Conservation (phyloP, 2,113 vertebrate species). For the Clinocottus analis region DNA sequence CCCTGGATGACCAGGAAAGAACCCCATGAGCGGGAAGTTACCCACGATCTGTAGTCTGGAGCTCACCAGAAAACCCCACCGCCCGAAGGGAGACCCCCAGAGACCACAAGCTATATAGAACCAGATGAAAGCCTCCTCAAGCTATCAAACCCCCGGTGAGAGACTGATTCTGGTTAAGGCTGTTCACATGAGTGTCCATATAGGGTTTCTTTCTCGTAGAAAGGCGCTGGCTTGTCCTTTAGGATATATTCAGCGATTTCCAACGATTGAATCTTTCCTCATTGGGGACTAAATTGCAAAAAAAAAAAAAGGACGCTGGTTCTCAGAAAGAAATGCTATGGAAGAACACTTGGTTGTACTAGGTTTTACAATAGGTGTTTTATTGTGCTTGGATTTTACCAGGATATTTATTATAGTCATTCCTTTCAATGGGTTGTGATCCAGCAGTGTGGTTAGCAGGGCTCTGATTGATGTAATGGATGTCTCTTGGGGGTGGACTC, state of each 20-base stretch:
- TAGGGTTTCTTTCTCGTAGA: neutral
- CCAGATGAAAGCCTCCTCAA: neutral
- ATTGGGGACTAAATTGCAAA: neutral
- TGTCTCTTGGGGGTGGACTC: neutral
- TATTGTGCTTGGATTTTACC: neutral
- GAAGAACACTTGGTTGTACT: neutral
- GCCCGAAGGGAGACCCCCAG: neutral
- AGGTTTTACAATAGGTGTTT: neutral
- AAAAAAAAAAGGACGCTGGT: neutral
- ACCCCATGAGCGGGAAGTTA: neutral
- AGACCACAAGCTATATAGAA: neutral
- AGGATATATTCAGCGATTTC: neutral
- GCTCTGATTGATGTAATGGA: neutral
- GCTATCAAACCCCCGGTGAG: neutral
- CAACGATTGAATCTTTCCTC: neutral
- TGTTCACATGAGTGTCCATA: neutral
- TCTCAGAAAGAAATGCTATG: neutral
- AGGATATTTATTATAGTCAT: neutral
- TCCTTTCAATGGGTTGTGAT: neutral
- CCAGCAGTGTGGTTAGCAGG: neutral
- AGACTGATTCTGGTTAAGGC: neutral
- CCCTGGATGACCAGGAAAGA: neutral
- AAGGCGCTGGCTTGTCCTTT: neutral
- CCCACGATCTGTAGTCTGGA: neutral
- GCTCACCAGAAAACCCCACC: neutral